Conservation (phyloP, 2,888 invertebrate genomes). For the Eurytoma californica region DNA sequence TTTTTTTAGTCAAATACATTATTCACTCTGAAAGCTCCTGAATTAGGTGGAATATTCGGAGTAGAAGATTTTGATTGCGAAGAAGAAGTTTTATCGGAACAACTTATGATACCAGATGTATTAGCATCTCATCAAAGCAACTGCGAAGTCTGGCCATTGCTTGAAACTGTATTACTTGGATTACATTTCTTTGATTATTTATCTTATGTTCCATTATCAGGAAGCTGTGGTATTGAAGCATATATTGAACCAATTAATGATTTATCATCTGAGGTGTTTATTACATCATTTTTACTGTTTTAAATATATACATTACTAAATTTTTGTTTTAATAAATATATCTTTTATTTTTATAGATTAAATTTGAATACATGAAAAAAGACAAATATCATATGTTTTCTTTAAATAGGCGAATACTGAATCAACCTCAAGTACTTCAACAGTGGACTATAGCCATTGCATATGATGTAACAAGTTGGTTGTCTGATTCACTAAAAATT, state of each 20-base stretch:
- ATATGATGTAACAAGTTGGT: conserved; percentile 67
- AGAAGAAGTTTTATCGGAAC: conserved; percentile 58
- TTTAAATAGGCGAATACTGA: conserved; percentile 65
- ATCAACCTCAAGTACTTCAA: conserved; percentile 63
- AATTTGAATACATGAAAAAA: conserved; percentile 63
- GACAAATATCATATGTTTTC: conserved; percentile 65
- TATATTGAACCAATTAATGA: conserved; percentile 66
- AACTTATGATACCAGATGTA: conserved; percentile 65
- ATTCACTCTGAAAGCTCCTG: conserved; percentile 64
- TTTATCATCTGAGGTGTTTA: conserved; percentile 65
- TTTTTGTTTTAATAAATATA: conserved; percentile 23
- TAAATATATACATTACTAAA: no score
- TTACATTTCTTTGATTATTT: conserved; percentile 71
- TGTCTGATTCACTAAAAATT: conserved; percentile 67
- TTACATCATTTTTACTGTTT: no score
- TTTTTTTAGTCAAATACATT: conserved; percentile 55
- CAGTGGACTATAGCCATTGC: conserved; percentile 69
- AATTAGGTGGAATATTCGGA: conserved; percentile 67
- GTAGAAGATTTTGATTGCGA: conserved; percentile 70
- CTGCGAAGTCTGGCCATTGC: conserved; percentile 68
- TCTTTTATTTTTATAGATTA: conserved; percentile 60
- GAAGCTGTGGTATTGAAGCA: conserved; percentile 69
- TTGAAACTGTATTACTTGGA: conserved; percentile 66
- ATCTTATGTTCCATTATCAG: conserved; percentile 69
- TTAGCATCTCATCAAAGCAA: conserved; percentile 69